Base-by-base conservation (phyloP, 2,888 invertebrate genomes). In the Scotopteryx bipunctaria region DNA sequence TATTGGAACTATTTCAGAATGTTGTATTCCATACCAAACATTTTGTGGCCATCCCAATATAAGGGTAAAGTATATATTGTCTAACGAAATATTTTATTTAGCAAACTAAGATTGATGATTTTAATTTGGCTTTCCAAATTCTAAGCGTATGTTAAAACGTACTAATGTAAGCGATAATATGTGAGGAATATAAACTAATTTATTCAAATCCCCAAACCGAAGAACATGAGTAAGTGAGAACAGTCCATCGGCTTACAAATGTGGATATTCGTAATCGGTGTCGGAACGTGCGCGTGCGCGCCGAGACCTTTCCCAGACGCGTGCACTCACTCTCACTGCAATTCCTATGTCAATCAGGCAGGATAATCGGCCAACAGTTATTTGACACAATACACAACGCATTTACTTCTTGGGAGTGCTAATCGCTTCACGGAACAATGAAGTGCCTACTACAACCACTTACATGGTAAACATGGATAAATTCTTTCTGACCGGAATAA, bases 231-330 rank as follows among this genome's bases (percentile, higher is more conserved):
- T 33, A 40, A 43, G 16, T n/a, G 17, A 9, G 16, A 42, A 19
- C 43, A 21, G 43, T 40, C 42, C 44, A 41, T 48, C 11, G 61
- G 57, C 46, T 52, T 62, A 49, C 65, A 67, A 71, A 71, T 71
- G 64, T 61, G 57, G 63, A 59, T 72, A 76, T 76, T 76, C 65
- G 70, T 75, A 75, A 66, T 65, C 76, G 53, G 50, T 48, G 44
- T 44, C 40, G 49, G 33, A 52, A 50, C 59, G 59, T 55, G 36
- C 49, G 42, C 19, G 5, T 8, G n/a, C 32, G 17, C 51, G 49
- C 21, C 44, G 57, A 70, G 68, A 69, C 70, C 46, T 62, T 73
- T 71, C 73, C 69, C 71, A 76, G 74, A 71, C 71, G 37, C 23
- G 29, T 45, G 49, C 47, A 46, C 31, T 36, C 49, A 53, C 58